Base-by-base conservation (phyloP, 2,888 invertebrate species). In the Clitarchus hookeri region DNA sequence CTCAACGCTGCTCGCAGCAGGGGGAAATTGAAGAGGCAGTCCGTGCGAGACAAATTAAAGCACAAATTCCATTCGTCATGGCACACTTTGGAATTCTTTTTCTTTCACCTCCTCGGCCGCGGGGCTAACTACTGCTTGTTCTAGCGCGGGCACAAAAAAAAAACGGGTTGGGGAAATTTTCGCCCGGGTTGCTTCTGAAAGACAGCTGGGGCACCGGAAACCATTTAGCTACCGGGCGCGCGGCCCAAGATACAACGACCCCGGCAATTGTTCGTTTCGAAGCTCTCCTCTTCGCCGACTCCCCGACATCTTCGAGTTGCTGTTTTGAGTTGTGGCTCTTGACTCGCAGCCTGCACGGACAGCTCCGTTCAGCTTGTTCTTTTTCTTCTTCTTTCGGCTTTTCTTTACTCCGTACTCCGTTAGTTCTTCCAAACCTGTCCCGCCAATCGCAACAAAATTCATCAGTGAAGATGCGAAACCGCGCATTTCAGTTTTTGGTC, bases 61-160 rank as follows among this genome's bases (percentile, higher is more conserved):
- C 65, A 65, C 65, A 65, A 65, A 65, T 65, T 65, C 65, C 65
- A n/a, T 65, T 65, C 65, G 65, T 65, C 65, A 65, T 65, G 65
- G 65, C 65, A 65, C 65, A n/a, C 65, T 65, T 65, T n/a, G 48
- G 36, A 65, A n/a, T 65, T 65, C 8, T n/a, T 65, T 19, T 65
- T 19, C 16, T 65, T n/a, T n/a, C 65, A 3, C 19, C 23, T 65
- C n/a, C 65, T 19, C 65, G 23, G 65, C 19, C 65, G 65, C 65
- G 65, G 16, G 65, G 65, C 65, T 65, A 65, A 65, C 65, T 23
- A 65, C 65, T 65, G 65, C 65, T 65, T 65, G 65, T 65, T 65
- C 65, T 65, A 65, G 65, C 65, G n/a, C 23, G 65, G 23, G 65
- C 23, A 65, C n/a, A 65, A 65, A 23, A 65, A 65, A 12, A 23